These are phyloP conservation scores for Sternarchorhynchus goeldii DNA, from an alignment of 2,797 vertebrate genomes.

Conservation along the genomic window DNA sequence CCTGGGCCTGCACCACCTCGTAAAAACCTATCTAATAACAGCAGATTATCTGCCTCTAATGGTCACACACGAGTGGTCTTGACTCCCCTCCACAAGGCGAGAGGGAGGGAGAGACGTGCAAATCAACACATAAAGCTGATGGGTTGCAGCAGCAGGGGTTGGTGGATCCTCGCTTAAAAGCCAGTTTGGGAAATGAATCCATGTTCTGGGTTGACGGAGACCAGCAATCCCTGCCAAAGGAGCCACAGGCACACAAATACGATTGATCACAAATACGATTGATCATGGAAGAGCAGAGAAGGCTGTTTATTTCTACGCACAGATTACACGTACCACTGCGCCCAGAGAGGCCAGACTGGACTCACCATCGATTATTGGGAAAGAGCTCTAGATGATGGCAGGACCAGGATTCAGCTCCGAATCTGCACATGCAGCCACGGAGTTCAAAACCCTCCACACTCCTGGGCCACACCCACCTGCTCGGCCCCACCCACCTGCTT, in stretches of 20 bases:
- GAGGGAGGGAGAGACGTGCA: conserved; percentile 57
- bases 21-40: conserved; percentile 77
- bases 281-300: conserved; percentile 6
- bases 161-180: conserved; percentile 51
- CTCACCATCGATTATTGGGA: conserved; percentile 22
- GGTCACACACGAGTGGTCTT: conserved; percentile 70
- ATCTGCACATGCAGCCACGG: conserved; percentile 6
- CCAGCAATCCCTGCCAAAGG: conserved; percentile 45
- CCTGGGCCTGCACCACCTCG: conserved; percentile 47
- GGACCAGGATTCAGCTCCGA: background rate
- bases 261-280: conserved; percentile 46
- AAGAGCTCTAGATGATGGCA: conserved; percentile 18
- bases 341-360: conserved; percentile 32
- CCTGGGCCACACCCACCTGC: background rate
- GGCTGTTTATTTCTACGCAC: conserved; percentile 27
- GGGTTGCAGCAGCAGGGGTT: conserved; percentile 59
- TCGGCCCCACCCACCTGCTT: background rate
- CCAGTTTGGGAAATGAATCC: conserved; percentile 63
- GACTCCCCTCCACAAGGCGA: conserved; percentile 63
- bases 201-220: conserved; percentile 68
- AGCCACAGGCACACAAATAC: conserved; percentile 41
- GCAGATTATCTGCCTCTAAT: conserved; percentile 79
- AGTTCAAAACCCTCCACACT: background rate
- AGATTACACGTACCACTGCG: conserved; percentile 25
- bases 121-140: conserved; percentile 74